Conservation (phyloP, 2,113 vertebrate genomes). For the Prietella phreatophila region DNA sequence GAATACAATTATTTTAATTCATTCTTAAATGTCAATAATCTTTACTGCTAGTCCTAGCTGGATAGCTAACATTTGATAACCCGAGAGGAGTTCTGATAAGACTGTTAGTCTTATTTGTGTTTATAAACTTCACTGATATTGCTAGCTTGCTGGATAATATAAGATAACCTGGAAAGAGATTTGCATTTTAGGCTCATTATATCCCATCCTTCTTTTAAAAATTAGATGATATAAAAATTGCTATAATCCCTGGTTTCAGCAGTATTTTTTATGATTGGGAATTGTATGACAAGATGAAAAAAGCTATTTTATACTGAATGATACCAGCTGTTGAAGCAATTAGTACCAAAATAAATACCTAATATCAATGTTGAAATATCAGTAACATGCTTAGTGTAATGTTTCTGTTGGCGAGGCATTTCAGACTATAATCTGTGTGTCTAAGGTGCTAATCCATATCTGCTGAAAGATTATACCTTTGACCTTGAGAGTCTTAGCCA, state of each 20-base stretch:
- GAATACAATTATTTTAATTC: not conserved
- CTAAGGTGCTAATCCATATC: slow-evolving; percentile 7
- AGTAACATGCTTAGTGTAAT: not conserved
- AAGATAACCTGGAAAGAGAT: not conserved
- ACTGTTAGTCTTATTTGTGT: not conserved
- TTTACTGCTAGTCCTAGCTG: not conserved
- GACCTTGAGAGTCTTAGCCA: slow-evolving; percentile 42
- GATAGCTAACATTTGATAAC: not conserved
- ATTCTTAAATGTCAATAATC: not conserved
- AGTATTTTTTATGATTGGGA: not conserved
- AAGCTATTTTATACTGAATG: not conserved
- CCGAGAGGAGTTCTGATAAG: not conserved
- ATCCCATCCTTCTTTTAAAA: not conserved
- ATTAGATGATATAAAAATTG: not conserved
- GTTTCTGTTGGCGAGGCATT: not conserved
- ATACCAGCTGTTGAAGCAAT: not conserved
- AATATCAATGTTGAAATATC: not conserved
- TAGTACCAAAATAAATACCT: not conserved
- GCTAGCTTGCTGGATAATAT: not conserved
- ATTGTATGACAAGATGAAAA: not conserved
- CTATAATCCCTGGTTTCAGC: not conserved
- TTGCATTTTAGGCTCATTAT: not conserved
- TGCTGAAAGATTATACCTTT: slow-evolving; percentile 37
- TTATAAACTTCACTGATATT: not conserved
- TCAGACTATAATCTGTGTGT: slow-evolving; percentile 1